Base-by-base conservation (phyloP, 2,113 vertebrate species). In the Sminthopsis crassicaudata region DNA sequence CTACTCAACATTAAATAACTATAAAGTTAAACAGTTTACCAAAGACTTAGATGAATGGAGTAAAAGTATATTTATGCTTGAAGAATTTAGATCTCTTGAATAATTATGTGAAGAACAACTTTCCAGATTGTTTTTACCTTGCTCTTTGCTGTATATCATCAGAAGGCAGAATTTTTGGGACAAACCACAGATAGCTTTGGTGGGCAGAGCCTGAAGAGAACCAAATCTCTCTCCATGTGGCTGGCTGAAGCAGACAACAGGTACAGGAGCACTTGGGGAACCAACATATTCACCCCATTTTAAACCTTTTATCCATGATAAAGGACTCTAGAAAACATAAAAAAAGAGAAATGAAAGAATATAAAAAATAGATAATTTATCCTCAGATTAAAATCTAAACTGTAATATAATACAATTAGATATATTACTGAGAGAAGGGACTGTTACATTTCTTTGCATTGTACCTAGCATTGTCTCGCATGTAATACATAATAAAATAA, bases 61-160 rank as follows among this genome's bases (percentile, higher is more conserved):
- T 0, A 92, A 46, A 36, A 91, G 91, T 57, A 90, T 1, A 54
- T 52, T n/a, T 67, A 26, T 94, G 11, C 12, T 14, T 30, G 42
- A 53, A 54, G 84, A 51, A 90, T 53, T 48, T 53, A 53, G 30
- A 89, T 89, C 46, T 90, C 60, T 46, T 1, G 25, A 46, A 88
- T 53, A 8, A 46, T 76, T 24, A n/a, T 2, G 11, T 46, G 10
- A 1, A 27, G 51, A 23, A 30, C 50, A 51, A 24, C 23, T 88
- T 91, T 30, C 42, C 55, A 22, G 2, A 46, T 27, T 10, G 50
- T 50, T 48, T 95, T 95, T 98, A 99, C 99, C 99, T 98, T 99
- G 99, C 94, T 99, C 99, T 96, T 99, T 99, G 98, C 99, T 99
- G 97, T 99, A 99, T 88, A 99, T 99, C 99, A 99, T 99, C 99